Evolutionary conservation across 2,797 vertebrate genomes (phyloP).

Genomic region (Rhinogobio ventralis): DNA sequence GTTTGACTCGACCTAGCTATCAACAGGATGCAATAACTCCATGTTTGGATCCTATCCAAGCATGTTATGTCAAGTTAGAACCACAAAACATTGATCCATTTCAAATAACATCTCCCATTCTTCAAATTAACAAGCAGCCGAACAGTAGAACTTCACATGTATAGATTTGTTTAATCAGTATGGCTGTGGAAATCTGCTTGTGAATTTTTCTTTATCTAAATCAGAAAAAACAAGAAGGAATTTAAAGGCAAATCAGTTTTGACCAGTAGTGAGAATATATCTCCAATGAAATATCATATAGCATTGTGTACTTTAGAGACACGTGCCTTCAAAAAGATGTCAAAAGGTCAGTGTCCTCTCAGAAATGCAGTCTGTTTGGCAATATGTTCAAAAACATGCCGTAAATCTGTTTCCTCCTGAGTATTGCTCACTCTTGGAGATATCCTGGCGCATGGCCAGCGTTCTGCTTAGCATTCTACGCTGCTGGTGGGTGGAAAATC

Average conservation of each 20-base stretch:
- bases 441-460: conserved; percentile 55
- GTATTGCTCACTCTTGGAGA: conserved; percentile 52
- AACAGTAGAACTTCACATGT: not conserved
- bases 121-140: not conserved
- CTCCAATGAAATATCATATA: conserved; percentile 4
- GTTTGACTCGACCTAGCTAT: conserved; percentile 56
- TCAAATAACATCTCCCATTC: conserved; percentile 22
- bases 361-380: conserved; percentile 50
- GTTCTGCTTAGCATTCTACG: conserved; percentile 53
- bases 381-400: conserved; percentile 59
- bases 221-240: not conserved
- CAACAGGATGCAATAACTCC: conserved; percentile 64
- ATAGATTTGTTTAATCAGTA: not conserved
- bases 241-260: not conserved
- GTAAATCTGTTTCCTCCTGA: conserved; percentile 52
- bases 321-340: conserved; percentile 48
- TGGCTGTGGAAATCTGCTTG: not conserved
- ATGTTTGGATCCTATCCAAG: conserved; percentile 39
- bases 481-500: conserved; percentile 38
- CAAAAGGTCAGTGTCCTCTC: conserved; percentile 52
- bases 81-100: conserved; percentile 17
- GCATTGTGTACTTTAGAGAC: conserved; percentile 23
- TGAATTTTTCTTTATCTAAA: not conserved
- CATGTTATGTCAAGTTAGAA: conserved; percentile 30
- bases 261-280: not conserved